phyloP scores from a whole-genome alignment of 2,797 vertebrate species.

The Triplophysa bombifrons region DNA sequence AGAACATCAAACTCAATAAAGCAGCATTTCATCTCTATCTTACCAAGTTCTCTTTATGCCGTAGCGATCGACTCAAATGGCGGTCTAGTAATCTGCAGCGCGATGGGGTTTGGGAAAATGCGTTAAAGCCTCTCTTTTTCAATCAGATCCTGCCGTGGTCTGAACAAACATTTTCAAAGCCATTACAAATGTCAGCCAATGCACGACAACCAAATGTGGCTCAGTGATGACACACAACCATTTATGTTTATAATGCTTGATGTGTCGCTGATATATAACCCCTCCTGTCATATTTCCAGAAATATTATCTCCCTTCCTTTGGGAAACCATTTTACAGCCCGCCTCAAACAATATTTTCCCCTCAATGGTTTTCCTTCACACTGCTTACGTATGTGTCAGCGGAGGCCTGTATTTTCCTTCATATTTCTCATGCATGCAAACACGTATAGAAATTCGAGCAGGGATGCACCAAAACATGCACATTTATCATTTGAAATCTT shows the following conservation, averaged over 20 bases:
- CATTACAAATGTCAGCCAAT: constrained; percentile 67
- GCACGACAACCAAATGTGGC: constrained; percentile 40
- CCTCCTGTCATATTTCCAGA: constrained; percentile 58
- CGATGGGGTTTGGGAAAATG: constrained; percentile 56
- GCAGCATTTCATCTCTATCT: constrained; percentile 49
- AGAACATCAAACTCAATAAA: constrained; percentile 31
- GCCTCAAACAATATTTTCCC: constrained; percentile 40
- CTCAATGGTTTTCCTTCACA: constrained; percentile 51
- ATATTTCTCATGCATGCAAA: background rate
- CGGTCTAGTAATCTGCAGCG: constrained; percentile 61
- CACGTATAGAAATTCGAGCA: background rate
- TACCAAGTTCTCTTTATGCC: constrained; percentile 35
- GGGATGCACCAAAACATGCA: constrained; percentile 31
- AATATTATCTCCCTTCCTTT: constrained; percentile 53
- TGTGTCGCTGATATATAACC: constrained; percentile 55
- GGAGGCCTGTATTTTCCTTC: background rate
- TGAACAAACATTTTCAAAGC: constrained; percentile 65
- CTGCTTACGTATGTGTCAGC: constrained; percentile 32
- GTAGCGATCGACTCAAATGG: constrained; percentile 62
- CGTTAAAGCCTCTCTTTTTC: constrained; percentile 52
- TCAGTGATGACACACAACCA: constrained; percentile 57
- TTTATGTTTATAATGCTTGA: constrained; percentile 56
- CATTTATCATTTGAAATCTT: constrained; percentile 20
- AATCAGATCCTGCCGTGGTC: constrained; percentile 51
- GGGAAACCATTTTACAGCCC: constrained; percentile 41